Base-by-base conservation (phyloP, 2,113 vertebrate genomes). In the Grammomys surdaster region DNA sequence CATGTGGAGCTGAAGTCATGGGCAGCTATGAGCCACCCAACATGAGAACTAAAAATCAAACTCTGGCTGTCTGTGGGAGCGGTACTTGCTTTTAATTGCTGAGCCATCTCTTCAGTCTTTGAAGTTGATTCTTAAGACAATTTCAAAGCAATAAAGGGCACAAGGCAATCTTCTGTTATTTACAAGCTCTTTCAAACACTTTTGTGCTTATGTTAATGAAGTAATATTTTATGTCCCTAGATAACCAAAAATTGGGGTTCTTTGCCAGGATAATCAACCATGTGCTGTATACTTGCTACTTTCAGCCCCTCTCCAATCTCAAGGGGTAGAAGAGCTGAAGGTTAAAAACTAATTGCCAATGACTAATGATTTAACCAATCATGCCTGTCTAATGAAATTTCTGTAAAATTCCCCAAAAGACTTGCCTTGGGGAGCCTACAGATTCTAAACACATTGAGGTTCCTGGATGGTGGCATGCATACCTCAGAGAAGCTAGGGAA, bases 331-430 rank as follows among this genome's bases (percentile, higher is more conserved):
- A 75, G 10, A 48, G 14, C 14, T 75, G 40, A 92, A 75, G 56
- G 56, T 85, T 75, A 85, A 85, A 36, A 63, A 16, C 46, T 85
- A 60, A 92, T 92, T 85, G 69, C 12, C 33, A 78, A 51, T 51
- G 56, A n/a, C 43, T 65, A 51, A 92, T 84, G 80, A 28, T 85
- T 65, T 75, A 85, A 65, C 43, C 40, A 92, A 92, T 75, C 54
- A 75, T 75, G 70, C 31, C 69, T 51, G 6, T 65, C 54, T 85
- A 85, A 75, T 75, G 70, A 63, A 51, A 92, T 92, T 28, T 92
- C 80, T 75, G 19, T 75, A 75, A 75, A 92, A 40, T 73, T 88
- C 43, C 78, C 48, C 31, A 92, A 40, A 85, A n/a, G 54, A 70
- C 16, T 46, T 28, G 43, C 31, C 33, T 48, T 63, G 54, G 69